Percentiles rank a stretch among this genome's conserved stretches.
Conservation (phyloP, 2,888 invertebrate genomes). For the Erebia epiphron region DNA sequence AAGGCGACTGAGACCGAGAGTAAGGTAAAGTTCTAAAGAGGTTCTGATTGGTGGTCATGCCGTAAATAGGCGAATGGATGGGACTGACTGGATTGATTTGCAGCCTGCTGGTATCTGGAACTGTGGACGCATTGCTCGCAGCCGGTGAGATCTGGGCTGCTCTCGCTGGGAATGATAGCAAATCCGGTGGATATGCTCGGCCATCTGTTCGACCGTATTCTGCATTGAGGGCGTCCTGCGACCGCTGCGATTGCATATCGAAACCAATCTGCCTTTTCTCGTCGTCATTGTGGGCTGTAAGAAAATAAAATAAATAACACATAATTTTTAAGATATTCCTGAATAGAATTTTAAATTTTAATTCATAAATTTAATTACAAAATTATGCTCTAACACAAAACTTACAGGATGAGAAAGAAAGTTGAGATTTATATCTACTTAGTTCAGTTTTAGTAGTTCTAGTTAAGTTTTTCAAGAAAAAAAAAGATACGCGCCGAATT, state of each 20-base stretch:
- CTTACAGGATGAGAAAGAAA: too few relatives aligned
- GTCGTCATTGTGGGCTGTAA: conserved; percentile 85
- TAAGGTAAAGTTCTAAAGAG: conserved; percentile 92
- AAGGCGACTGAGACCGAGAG: conserved; percentile 90
- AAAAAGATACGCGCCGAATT: too few relatives aligned
- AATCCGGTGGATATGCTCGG: conserved; percentile 90
- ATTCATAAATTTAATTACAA: too few relatives aligned
- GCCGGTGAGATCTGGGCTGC: conserved; percentile 89
- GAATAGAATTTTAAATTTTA: too few relatives aligned
- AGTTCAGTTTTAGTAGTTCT: too few relatives aligned
- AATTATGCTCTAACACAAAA: too few relatives aligned
- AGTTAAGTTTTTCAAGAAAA: too few relatives aligned
- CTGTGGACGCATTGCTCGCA: conserved; percentile 91
- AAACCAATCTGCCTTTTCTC: conserved; percentile 87
- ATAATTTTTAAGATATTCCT: neutral
- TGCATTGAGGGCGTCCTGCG: conserved; percentile 80
- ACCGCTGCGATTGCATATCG: conserved; percentile 83
- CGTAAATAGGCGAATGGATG: conserved; percentile 86
- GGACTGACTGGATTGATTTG: conserved; percentile 86
- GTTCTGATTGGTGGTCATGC: conserved; percentile 83
- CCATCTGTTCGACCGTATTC: conserved; percentile 82
- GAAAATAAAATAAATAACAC: conserved; percentile 3
- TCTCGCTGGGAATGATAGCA: conserved; percentile 89
- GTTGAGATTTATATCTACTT: too few relatives aligned
- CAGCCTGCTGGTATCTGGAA: conserved; percentile 87